Percentiles rank a stretch among this genome's conserved stretches.
Evolutionary conservation across 2,888 invertebrate genomes (phyloP).

Genomic region (Stegophylla sp.): DNA sequence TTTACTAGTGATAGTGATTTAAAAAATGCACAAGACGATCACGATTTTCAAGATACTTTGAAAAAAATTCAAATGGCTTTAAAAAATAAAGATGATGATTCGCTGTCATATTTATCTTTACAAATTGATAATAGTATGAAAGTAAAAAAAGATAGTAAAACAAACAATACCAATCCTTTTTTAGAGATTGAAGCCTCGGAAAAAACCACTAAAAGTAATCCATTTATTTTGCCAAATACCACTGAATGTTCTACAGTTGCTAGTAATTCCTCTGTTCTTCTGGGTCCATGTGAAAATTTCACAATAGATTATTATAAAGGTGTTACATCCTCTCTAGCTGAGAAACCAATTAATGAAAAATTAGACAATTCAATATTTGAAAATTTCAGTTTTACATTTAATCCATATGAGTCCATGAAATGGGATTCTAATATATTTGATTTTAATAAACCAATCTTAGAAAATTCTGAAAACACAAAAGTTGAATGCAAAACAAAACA

Average conservation of each 20-base stretch:
- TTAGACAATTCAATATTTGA: slow-evolving; percentile 57
- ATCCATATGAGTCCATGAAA: slow-evolving; percentile 52
- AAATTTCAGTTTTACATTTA: slow-evolving; percentile 54
- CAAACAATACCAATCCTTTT: slow-evolving; percentile 63
- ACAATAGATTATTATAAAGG: slow-evolving; percentile 68
- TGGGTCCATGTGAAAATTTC: slow-evolving; percentile 70
- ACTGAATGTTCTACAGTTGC: slow-evolving; percentile 62
- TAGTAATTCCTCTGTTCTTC: slow-evolving; percentile 69
- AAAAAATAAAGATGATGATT: slow-evolving; percentile 63
- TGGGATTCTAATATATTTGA: slow-evolving; percentile 56
- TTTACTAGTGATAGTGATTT: slow-evolving; percentile 71
- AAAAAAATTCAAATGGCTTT: slow-evolving; percentile 65
- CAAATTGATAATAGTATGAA: slow-evolving; percentile 49
- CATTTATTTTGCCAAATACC: slow-evolving; percentile 53
- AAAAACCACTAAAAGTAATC: slow-evolving; percentile 61
- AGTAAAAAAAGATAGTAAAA: slow-evolving; percentile 44
- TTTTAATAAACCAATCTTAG: slow-evolving; percentile 26
- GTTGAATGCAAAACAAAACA: slow-evolving; percentile 12
- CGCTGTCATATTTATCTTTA: slow-evolving; percentile 59
- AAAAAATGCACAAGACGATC: slow-evolving; percentile 66
- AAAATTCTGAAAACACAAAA: slow-evolving; percentile 24
- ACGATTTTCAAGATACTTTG: slow-evolving; percentile 69
- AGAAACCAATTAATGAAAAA: slow-evolving; percentile 47
- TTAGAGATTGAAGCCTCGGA: slow-evolving; percentile 64
- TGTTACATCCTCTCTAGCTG: slow-evolving; percentile 66